phyloP scores from a whole-genome alignment of 2,888 invertebrate species.

The Scrobipalpa atriplicella region DNA sequence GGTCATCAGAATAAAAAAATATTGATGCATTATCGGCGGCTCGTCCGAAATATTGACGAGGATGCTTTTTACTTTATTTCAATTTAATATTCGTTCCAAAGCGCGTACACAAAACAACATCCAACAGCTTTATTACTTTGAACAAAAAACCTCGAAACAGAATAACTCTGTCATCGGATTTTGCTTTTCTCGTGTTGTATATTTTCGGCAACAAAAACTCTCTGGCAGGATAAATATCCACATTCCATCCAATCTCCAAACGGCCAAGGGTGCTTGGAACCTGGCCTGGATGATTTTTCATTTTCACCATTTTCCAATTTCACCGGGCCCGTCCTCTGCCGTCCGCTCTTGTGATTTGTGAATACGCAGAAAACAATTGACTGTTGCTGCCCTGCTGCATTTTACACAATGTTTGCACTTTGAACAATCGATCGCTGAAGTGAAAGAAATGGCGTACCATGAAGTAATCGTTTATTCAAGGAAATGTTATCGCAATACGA shows the following conservation, averaged over 20 bases:
- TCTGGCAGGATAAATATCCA: constrained; percentile 44
- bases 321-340: constrained; percentile 16
- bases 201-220: constrained; percentile 35
- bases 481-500: constrained; percentile 1
- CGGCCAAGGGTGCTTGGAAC: constrained; percentile 49
- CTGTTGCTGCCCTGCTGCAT: constrained; percentile 18
- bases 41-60: constrained; percentile 18
- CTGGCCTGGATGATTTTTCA: constrained; percentile 51
- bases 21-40: constrained; percentile 25
- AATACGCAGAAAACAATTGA: constrained; percentile 28
- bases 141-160: not conserved
- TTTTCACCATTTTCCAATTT: constrained; percentile 54
- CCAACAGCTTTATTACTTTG: constrained; percentile 3
- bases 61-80: constrained; percentile 11
- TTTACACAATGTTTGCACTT: constrained; percentile 23
- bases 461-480: constrained; percentile 13
- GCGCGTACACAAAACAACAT: constrained; percentile 1
- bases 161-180: not conserved
- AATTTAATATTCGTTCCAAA: constrained; percentile 25
- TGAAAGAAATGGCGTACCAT: constrained; percentile 4
- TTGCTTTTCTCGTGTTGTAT: constrained; percentile 7
- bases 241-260: constrained; percentile 43
- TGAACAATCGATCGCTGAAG: constrained; percentile 11
- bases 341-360: constrained; percentile 29
- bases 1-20: constrained; percentile 31